phyloP scores from a whole-genome alignment of 2,797 vertebrate species.

The Typhlichthys subterraneus region DNA sequence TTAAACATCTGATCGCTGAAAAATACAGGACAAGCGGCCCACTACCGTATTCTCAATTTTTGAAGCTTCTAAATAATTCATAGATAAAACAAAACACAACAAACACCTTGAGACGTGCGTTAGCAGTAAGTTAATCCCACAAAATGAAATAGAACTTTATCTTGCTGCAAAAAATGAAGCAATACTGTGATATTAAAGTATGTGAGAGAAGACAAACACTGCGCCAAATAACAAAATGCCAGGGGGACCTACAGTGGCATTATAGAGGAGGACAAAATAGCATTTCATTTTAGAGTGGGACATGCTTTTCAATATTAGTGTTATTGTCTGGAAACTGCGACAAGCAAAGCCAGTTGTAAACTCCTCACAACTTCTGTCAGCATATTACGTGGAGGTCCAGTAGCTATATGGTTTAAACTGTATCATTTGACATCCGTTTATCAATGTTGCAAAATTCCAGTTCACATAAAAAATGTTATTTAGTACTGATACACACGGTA shows the following conservation, averaged over 20 bases:
- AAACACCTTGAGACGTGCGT: constrained; percentile 80
- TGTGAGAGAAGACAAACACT: constrained; percentile 75
- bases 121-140: constrained; percentile 78
- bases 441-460: too few species aligned
- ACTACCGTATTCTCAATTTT: constrained; percentile 59
- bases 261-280: constrained; percentile 68
- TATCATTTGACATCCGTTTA: not conserved
- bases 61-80: constrained; percentile 84
- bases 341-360: constrained; percentile 50
- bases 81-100: constrained; percentile 83
- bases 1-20: constrained; percentile 75
- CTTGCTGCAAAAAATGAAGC: constrained; percentile 80
- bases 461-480: too few species aligned
- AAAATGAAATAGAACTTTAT: constrained; percentile 83
- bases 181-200: constrained; percentile 83
- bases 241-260: constrained; percentile 61
- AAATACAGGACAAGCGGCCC: constrained; percentile 62
- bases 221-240: constrained; percentile 77
- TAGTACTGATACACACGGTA: not conserved
- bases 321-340: constrained; percentile 68
- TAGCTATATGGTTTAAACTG: constrained; percentile 8
- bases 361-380: constrained; percentile 3
- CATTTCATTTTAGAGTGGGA: constrained; percentile 67
- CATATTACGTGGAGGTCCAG: constrained; percentile 4
- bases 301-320: constrained; percentile 55